Evolutionary conservation across 2,797 vertebrate genomes (phyloP).

Genomic region (Falco cherrug): DNA sequence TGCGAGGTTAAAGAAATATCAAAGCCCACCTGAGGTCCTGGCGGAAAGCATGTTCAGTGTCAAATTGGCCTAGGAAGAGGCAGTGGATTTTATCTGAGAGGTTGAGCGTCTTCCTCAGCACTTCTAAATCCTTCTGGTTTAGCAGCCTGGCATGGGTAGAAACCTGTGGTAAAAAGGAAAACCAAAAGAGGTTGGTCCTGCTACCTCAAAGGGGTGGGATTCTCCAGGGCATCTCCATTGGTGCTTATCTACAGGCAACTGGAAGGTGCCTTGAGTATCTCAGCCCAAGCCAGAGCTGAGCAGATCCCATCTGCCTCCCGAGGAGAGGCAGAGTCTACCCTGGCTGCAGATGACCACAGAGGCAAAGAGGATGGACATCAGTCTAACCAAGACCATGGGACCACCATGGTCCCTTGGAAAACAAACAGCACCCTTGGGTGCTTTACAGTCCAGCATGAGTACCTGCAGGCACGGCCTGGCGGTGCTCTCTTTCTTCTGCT

Average conservation of each 20-base stretch:
- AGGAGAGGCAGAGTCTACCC: background rate
- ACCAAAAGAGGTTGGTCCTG: background rate
- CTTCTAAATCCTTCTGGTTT: background rate
- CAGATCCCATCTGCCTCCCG: background rate
- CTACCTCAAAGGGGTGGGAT: background rate
- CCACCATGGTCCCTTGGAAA: background rate
- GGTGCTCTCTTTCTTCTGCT: background rate
- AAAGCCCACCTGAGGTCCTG: background rate
- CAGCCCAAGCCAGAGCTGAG: background rate
- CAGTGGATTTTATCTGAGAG: background rate
- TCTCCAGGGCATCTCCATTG: too few species aligned
- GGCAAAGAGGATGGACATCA: background rate
- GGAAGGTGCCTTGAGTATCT: background rate
- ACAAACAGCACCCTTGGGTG: background rate
- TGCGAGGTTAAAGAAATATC: background rate
- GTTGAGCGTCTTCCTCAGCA: background rate
- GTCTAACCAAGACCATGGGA: background rate
- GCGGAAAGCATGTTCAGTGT: background rate
- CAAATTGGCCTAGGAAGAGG: background rate
- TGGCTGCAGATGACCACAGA: background rate
- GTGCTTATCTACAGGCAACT: background rate
- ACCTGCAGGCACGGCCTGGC: constrained; percentile 35
- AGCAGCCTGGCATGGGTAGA: background rate
- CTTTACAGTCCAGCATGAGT: background rate
- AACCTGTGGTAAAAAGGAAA: background rate